A percentile compares a stretch with the other conserved stretches of the same genome.
phyloP scores from a whole-genome alignment of 2,797 vertebrate species.

The Falco naumanni region DNA sequence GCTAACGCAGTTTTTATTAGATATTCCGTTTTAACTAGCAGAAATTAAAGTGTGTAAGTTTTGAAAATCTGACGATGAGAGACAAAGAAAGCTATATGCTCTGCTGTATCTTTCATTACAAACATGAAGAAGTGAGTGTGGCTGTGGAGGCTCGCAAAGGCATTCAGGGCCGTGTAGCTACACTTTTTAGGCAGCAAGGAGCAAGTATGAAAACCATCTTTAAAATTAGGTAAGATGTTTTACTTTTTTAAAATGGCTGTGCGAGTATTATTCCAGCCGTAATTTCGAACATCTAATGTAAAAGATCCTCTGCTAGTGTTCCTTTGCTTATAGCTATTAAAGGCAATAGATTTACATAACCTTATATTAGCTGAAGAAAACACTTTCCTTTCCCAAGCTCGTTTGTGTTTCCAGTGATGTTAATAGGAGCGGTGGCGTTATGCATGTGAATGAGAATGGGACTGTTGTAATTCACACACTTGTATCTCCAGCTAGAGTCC shows the following conservation, averaged over 20 bases:
- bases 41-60: constrained; percentile 11
- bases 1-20: not conserved
- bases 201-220: not conserved
- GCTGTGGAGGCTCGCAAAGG: not conserved
- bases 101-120: not conserved
- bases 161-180: not conserved
- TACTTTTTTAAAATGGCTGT: not conserved
- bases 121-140: not conserved
- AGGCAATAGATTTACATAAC: not conserved
- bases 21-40: not conserved
- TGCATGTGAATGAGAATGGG: not conserved
- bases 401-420: not conserved
- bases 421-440: not conserved
- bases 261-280: not conserved
- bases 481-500: not conserved
- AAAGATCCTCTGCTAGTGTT: not conserved
- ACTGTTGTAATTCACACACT: not conserved
- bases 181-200: not conserved
- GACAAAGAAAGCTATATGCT: not conserved
- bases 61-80: not conserved
- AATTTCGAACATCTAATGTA: not conserved
- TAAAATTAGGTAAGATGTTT: not conserved
- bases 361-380: not conserved
- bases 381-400: not conserved
- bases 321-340: not conserved